Evolutionary conservation across 2,797 vertebrate species (phyloP).

Genomic region (Phataginus tricuspis): DNA sequence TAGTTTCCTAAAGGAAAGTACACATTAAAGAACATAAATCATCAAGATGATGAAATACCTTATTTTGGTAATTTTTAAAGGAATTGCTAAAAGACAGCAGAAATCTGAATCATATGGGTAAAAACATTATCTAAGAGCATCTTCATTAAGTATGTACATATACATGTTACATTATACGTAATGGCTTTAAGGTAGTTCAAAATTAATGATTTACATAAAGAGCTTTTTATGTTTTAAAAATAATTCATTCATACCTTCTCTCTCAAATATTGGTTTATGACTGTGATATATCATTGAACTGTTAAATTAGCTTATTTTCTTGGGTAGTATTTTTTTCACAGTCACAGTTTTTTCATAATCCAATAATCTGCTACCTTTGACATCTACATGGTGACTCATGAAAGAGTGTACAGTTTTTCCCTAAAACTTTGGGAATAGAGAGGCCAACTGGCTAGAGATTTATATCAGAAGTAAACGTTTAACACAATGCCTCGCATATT

Average conservation of each 20-base stretch:
- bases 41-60: not conserved
- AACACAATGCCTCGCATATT: conserved; percentile 86
- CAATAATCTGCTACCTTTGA: not conserved
- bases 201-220: conserved; percentile 1
- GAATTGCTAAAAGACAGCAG: not conserved
- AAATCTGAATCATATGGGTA: not conserved
- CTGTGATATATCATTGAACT: not conserved
- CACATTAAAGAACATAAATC: not conserved
- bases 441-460: conserved; percentile 82
- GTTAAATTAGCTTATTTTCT: conserved; percentile 40
- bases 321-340: not conserved
- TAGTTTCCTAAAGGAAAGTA: not conserved
- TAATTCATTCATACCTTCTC: not conserved
- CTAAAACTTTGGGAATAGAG: conserved; percentile 77
- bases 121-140: not conserved
- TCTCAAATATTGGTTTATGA: not conserved
- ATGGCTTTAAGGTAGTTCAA: not conserved
- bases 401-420: conserved; percentile 61
- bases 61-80: not conserved
- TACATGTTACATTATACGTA: not conserved
- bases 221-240: not conserved
- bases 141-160: not conserved
- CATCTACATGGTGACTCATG: not conserved
- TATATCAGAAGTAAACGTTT: conserved; percentile 90
- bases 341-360: not conserved